Evolutionary conservation across 1,140 invertebrate genomes (phyloP), one percentile per base, ranked within the genome.

Genomic region (Pristionchus pacificus): DNA sequence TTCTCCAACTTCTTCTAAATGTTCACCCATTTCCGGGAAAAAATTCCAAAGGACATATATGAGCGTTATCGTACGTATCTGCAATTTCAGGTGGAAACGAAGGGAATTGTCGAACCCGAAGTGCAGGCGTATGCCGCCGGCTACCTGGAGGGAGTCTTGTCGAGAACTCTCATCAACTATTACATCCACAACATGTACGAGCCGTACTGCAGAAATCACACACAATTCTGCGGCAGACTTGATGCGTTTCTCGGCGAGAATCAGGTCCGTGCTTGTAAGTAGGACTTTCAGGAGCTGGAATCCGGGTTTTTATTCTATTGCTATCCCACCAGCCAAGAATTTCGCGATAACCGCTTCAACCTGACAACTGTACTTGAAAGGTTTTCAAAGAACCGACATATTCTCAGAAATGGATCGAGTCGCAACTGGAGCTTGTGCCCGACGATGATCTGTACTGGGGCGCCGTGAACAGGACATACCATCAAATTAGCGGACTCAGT

Each of bases 401-500:
- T n/a, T n/a, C n/a, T n/a, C n/a, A n/a, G n/a, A 55, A 76, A 25
- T 82, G 83, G 75, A 72, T 82, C 29, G 72, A 82, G 33, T 59
- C 3, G 2, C 70, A 76, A 30, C 57, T 82, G 19, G 77, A 79
- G 25, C 69, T n/a, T 15, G 67, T 25, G n/a, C 73, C 80, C 27
- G 59, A 59, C 49, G 83, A 83, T 58, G 82, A 82, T 69, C 59
- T 71, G 24, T 82, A 84, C 58, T 82, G 80, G 80, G 66, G 74
- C 61, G 64, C 71, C 29, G 80, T 82, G 14, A 83, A 83, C 38
- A 75, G 87, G 33, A 84, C 85, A 30, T 80, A 87, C 58, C 74
- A 84, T 24, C 88, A 88, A 79, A 68, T 87, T 13, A 81, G 83
- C 71, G 88, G 88, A 13, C 65, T 88, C 2, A 80, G n/a, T n/a